Evolutionary conservation across 2,797 vertebrate species (phyloP).

Genomic region (Eulemur coronatus): DNA sequence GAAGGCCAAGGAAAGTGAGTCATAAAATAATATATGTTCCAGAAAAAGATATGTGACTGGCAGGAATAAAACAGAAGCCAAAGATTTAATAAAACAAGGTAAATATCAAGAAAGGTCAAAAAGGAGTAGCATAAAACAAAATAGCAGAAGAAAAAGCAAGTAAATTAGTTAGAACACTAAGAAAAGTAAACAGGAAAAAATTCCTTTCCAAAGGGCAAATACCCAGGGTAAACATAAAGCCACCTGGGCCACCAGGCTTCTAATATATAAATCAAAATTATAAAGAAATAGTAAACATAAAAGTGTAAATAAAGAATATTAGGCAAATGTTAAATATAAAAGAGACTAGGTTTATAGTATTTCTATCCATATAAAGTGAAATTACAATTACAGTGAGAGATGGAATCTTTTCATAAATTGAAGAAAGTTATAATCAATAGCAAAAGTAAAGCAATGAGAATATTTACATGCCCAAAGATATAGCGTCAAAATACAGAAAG

Average conservation of each 20-base stretch:
- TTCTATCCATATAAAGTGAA: not conserved
- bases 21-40: not conserved
- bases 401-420: not conserved
- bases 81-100: constrained; percentile 21
- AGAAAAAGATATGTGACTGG: not conserved
- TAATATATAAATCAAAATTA: not conserved
- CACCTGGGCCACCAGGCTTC: not conserved
- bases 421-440: not conserved
- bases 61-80: constrained; percentile 4
- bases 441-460: not conserved
- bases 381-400: not conserved
- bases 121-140: not conserved
- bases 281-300: constrained; percentile 24
- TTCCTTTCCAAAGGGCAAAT: constrained; percentile 1
- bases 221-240: not conserved
- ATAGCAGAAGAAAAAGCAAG: constrained; percentile 5
- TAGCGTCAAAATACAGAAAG: not conserved
- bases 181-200: constrained; percentile 43
- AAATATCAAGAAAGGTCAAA: constrained; percentile 27
- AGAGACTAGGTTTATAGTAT: not conserved
- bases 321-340: not conserved
- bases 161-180: constrained; percentile 36
- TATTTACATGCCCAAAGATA: not conserved
- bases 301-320: not conserved
- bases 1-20: not conserved